Evolutionary conservation across 2,888 invertebrate genomes (phyloP).

Genomic region (Diplolepis rosae): DNA sequence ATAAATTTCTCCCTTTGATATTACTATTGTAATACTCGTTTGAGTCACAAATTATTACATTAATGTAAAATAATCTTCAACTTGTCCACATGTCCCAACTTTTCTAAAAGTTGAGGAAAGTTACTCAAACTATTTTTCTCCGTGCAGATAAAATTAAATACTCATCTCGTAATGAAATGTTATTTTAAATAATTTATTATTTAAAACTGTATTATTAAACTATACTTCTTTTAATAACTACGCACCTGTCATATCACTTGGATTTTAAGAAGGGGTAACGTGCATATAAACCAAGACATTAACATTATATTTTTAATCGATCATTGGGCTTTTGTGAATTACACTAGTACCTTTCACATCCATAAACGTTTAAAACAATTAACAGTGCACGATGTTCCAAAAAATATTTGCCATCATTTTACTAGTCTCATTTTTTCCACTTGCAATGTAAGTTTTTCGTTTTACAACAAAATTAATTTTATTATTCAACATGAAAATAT

Average conservation of each 20-base stretch:
- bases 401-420: neutral
- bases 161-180: no score
- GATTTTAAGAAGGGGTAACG: neutral
- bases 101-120: no score
- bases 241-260: neutral
- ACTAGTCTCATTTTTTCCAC: neutral
- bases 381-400: neutral
- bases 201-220: neutral
- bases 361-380: neutral
- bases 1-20: no score
- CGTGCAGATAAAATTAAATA: no score
- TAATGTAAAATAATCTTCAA: no score
- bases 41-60: no score
- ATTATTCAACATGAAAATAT: neutral
- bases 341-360: neutral
- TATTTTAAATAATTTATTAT: no score
- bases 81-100: no score
- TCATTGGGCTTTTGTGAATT: neutral
- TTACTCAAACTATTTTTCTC: no score
- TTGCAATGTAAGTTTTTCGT: neutral
- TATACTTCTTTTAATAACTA: neutral
- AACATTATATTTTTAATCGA: neutral
- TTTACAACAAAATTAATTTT: neutral
- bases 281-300: neutral
- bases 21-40: no score